Evolutionary conservation across 1,140 invertebrate species (phyloP).

Genomic region (Penaeus vannamei): DNA sequence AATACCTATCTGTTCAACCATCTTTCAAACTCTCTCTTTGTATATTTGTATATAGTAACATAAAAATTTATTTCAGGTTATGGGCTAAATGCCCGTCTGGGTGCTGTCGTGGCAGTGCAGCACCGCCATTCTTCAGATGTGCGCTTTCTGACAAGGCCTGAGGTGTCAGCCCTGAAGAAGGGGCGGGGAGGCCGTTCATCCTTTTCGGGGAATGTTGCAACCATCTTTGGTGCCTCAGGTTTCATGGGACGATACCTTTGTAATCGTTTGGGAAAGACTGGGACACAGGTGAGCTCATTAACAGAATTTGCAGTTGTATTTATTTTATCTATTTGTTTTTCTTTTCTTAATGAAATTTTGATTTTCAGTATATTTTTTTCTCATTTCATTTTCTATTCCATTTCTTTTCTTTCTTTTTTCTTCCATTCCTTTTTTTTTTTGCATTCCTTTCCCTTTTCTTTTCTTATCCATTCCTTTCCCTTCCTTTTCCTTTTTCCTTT

Average conservation of each 20-base stretch:
- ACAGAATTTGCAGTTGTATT: neutral
- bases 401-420: neutral
- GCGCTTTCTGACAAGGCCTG: constrained; percentile 48
- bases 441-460: neutral
- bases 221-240: constrained; percentile 95
- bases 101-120: constrained; percentile 16
- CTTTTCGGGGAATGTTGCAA: constrained; percentile 96
- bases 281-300: constrained; percentile 79
- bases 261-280: constrained; percentile 90
- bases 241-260: constrained; percentile 89
- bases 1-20: too few species aligned
- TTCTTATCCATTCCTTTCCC: neutral
- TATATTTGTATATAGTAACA: neutral
- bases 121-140: constrained; percentile 55
- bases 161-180: constrained; percentile 78
- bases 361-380: neutral
- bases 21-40: neutral
- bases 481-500: neutral
- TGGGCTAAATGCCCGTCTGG: constrained; percentile 9
- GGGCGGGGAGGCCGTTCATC: constrained; percentile 95
- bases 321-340: neutral
- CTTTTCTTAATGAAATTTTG: constrained; percentile 12
- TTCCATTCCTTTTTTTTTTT: neutral
- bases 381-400: neutral
- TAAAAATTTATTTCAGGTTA: neutral